Conservation (phyloP, 2,888 invertebrate species). For the Hyles lineata region DNA sequence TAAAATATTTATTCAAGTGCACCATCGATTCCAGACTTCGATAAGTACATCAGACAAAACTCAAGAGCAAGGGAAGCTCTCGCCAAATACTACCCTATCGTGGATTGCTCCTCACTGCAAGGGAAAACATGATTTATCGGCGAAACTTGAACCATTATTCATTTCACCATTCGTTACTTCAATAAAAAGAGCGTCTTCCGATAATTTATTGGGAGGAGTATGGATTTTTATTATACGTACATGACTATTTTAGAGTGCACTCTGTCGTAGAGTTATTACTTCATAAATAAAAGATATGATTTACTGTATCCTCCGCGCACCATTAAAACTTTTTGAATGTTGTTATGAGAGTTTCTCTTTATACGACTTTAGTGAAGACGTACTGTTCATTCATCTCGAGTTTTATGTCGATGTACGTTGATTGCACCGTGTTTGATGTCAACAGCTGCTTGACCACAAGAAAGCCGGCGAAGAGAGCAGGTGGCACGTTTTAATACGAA, state of each 20-base stretch:
- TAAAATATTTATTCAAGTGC: slow-evolving; percentile 25
- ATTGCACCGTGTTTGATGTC: slow-evolving; percentile 32
- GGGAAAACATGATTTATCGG: slow-evolving; percentile 79
- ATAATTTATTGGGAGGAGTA: slow-evolving; percentile 79
- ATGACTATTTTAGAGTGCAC: slow-evolving; percentile 75
- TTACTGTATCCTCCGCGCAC: slow-evolving; percentile 61
- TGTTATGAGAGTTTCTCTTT: slow-evolving; percentile 42
- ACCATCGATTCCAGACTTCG: slow-evolving; percentile 65
- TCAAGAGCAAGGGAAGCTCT: slow-evolving; percentile 67
- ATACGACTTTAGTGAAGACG: slow-evolving; percentile 31
- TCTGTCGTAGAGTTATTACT: slow-evolving; percentile 63
- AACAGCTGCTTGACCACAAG: slow-evolving; percentile 34
- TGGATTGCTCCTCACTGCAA: slow-evolving; percentile 69
- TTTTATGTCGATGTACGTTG: slow-evolving; percentile 34
- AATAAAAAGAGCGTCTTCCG: slow-evolving; percentile 82
- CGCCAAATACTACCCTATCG: slow-evolving; percentile 73
- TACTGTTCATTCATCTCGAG: slow-evolving; percentile 22
- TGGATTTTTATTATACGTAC: slow-evolving; percentile 73
- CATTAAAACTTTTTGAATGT: slow-evolving; percentile 54
- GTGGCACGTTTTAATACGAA: slow-evolving; percentile 49
- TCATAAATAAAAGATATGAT: slow-evolving; percentile 72
- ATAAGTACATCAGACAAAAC: slow-evolving; percentile 69
- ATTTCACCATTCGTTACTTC: slow-evolving; percentile 83
- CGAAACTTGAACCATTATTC: slow-evolving; percentile 81
- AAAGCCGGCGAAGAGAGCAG: slow-evolving; percentile 53